A percentile compares a stretch with the other conserved stretches of the same genome.
phyloP scores from a whole-genome alignment of 2,888 invertebrate genomes.

The Stomorhina lunata region DNA sequence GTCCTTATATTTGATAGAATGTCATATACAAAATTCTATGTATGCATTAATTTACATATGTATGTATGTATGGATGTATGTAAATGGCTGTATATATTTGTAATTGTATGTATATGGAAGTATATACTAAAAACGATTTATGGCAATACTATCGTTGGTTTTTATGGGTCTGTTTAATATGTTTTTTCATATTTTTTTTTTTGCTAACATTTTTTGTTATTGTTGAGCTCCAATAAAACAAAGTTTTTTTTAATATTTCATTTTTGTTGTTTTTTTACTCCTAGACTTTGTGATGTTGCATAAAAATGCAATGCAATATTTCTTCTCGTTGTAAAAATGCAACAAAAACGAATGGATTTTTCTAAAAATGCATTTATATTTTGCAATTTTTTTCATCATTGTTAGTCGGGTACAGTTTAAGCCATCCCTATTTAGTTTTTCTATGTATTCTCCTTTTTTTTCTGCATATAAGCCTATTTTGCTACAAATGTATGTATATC shows the following conservation, averaged over 20 bases:
- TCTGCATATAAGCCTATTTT: neutral
- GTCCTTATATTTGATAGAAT: neutral
- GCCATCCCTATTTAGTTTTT: slow-evolving; percentile 20
- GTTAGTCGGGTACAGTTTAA: neutral
- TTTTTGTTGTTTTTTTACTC: slow-evolving; percentile 1
- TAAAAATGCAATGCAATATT: slow-evolving; percentile 47
- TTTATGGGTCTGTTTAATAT: slow-evolving; percentile 46
- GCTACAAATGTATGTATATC: neutral
- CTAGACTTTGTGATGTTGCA: slow-evolving; percentile 39
- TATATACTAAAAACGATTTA: slow-evolving; percentile 51
- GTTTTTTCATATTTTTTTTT: too few species aligned
- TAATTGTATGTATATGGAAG: neutral
- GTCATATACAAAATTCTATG: neutral
- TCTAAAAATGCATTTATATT: slow-evolving; percentile 60
- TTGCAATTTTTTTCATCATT: slow-evolving; percentile 41
- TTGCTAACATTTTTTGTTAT: neutral
- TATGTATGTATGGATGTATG: neutral
- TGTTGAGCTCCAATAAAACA: slow-evolving; percentile 3
- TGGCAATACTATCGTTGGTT: slow-evolving; percentile 45
- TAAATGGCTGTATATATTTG: neutral
- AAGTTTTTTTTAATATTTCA: neutral
- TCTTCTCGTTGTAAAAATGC: neutral
- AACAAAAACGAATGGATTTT: slow-evolving; percentile 23
- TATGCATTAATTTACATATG: neutral
- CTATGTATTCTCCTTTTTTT: too few species aligned